A percentile compares a stretch with the other conserved stretches of the same genome.
Evolutionary conservation across 1,140 invertebrate genomes (phyloP).

Genomic region (Trigoniulus corallinus): DNA sequence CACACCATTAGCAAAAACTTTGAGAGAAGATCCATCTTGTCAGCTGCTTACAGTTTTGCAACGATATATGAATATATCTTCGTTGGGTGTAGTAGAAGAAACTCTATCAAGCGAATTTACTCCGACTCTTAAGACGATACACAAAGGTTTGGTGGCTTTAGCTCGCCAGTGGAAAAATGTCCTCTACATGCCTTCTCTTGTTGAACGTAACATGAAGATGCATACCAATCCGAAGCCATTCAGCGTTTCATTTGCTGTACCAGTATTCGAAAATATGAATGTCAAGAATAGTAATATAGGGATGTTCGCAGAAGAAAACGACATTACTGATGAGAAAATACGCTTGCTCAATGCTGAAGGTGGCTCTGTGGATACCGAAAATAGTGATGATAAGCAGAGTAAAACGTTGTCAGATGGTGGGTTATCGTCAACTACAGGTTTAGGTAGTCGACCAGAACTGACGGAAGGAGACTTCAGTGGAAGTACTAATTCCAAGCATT

Average conservation of each 20-base stretch:
- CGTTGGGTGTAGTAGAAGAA: slow-evolving; percentile 54
- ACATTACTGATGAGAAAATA: slow-evolving; percentile 69
- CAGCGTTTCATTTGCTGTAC: slow-evolving; percentile 73
- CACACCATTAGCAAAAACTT: slow-evolving; percentile 70
- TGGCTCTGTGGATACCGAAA: slow-evolving; percentile 19
- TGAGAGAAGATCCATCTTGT: slow-evolving; percentile 90
- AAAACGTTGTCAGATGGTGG: slow-evolving; percentile 9
- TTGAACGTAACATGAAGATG: slow-evolving; percentile 62
- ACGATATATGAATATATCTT: slow-evolving; percentile 60
- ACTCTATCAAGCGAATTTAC: slow-evolving; percentile 67
- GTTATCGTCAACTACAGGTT: background rate
- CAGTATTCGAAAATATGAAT: slow-evolving; percentile 33
- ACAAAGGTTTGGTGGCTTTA: slow-evolving; percentile 75
- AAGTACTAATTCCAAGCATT: slow-evolving; percentile 14
- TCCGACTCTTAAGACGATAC: slow-evolving; percentile 70
- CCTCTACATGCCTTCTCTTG: slow-evolving; percentile 74
- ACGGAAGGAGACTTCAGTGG: slow-evolving; percentile 16
- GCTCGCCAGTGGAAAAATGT: slow-evolving; percentile 95
- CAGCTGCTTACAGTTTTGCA: slow-evolving; percentile 78
- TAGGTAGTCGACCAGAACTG: slow-evolving; percentile 14
- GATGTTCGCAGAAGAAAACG: slow-evolving; percentile 33
- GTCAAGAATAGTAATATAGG: slow-evolving; percentile 21
- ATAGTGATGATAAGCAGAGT: slow-evolving; percentile 16
- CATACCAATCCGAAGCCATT: slow-evolving; percentile 54
- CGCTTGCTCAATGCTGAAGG: slow-evolving; percentile 52